Evolutionary conservation across 2,797 vertebrate genomes (phyloP).

Genomic region (Sebastes trivittatus): DNA sequence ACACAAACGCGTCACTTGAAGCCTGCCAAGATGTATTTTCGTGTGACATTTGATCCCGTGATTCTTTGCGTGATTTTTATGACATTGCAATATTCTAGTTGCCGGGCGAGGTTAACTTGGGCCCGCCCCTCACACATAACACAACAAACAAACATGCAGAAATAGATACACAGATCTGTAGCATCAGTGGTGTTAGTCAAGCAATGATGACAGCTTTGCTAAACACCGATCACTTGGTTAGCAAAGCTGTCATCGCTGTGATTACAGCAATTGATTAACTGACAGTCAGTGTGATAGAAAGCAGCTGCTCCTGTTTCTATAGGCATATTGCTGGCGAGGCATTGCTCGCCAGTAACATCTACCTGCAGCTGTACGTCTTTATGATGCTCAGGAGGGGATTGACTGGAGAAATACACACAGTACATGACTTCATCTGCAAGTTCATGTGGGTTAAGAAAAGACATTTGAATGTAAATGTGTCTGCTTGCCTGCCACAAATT

Average conservation of each 20-base stretch:
- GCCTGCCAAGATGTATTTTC: too few relatives aligned
- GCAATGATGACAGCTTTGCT: conserved; percentile 9
- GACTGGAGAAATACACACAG: not conserved
- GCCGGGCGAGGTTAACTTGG: too few relatives aligned
- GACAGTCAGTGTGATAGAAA: conserved; percentile 1
- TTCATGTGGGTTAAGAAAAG: not conserved
- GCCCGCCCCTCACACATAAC: not conserved
- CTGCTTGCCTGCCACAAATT: conserved; percentile 13
- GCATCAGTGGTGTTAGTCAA: not conserved
- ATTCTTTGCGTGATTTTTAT: too few relatives aligned
- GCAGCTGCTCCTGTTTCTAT: not conserved
- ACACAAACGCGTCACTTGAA: fast-evolving
- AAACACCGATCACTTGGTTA: not conserved
- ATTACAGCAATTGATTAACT: conserved; percentile 19
- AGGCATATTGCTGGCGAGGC: not conserved
- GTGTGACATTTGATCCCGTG: too few relatives aligned
- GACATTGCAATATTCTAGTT: too few relatives aligned
- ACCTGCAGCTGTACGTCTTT: conserved; percentile 10
- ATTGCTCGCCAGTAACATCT: not conserved
- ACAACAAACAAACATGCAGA: not conserved
- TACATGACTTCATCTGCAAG: not conserved
- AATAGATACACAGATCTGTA: not conserved
- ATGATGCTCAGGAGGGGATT: not conserved
- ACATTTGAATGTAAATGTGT: not conserved
- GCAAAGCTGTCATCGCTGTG: conserved; percentile 18